These are phyloP conservation scores for Anguilla anguilla DNA, from an alignment of 2,797 vertebrate genomes.

Conservation along the genomic window DNA sequence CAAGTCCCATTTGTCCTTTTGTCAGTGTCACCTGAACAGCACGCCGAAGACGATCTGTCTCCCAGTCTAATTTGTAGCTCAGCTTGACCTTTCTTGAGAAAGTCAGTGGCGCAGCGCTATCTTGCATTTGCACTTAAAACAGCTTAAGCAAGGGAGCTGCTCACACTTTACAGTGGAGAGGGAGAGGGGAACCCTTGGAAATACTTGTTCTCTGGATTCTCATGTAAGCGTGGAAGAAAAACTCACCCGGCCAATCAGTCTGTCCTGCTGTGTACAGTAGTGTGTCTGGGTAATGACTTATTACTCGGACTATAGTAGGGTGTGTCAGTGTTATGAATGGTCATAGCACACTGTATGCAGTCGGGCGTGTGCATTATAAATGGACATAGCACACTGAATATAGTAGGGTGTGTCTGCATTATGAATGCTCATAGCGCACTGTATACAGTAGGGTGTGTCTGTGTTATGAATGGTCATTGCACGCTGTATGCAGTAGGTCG, in stretches of 20 bases:
- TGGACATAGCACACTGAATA: background rate
- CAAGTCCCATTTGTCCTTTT: slow-evolving; percentile 26
- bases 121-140: background rate
- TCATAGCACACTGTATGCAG: background rate
- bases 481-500: background rate
- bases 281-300: background rate
- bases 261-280: background rate
- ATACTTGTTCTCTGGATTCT: slow-evolving; percentile 35
- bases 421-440: background rate
- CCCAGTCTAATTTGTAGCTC: slow-evolving; percentile 28
- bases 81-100: slow-evolving; percentile 27
- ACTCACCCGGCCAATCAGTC: no score
- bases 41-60: slow-evolving; percentile 15
- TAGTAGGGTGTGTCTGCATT: background rate
- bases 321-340: background rate
- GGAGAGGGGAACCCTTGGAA: background rate
- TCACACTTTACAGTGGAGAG: background rate
- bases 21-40: background rate
- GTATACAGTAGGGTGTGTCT: background rate
- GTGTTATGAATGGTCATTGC: background rate
- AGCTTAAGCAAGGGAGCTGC: background rate
- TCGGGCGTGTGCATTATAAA: background rate
- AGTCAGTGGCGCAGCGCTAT: background rate
- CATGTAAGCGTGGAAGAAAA: slow-evolving; percentile 41
- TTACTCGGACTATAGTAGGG: background rate